Conservation (phyloP, 1,140 invertebrate genomes). For the Drosophila ananassae region DNA sequence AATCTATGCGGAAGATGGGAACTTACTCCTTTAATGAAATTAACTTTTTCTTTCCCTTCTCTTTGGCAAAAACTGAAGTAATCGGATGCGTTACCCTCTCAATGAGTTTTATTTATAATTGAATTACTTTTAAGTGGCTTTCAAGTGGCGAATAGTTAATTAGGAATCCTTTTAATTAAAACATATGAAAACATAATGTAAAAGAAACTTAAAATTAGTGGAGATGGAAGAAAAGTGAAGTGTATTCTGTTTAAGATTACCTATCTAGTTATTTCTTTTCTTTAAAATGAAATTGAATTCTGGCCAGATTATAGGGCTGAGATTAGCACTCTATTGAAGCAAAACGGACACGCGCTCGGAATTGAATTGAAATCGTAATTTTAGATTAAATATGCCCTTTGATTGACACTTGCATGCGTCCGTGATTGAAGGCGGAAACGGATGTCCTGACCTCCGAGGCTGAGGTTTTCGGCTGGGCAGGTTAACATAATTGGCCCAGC, state of each 20-base stretch:
- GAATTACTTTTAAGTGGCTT: slow-evolving; percentile 69
- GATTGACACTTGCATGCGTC: slow-evolving; percentile 63
- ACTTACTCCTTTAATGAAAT: slow-evolving; percentile 51
- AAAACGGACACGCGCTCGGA: slow-evolving; percentile 26
- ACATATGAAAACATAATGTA: slow-evolving; percentile 36
- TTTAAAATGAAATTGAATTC: not conserved
- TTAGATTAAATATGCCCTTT: slow-evolving; percentile 61
- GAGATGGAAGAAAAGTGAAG: not conserved
- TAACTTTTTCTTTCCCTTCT: slow-evolving; percentile 46
- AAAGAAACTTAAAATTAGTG: not conserved
- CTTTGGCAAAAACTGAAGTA: slow-evolving; percentile 51
- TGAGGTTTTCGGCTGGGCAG: slow-evolving; percentile 31
- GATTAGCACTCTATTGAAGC: slow-evolving; percentile 23
- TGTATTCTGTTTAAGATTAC: not conserved
- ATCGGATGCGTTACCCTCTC: slow-evolving; percentile 49
- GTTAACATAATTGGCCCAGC: slow-evolving; percentile 53
- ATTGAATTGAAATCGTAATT: slow-evolving; percentile 32
- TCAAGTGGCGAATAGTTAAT: slow-evolving; percentile 50
- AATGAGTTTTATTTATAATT: slow-evolving; percentile 70
- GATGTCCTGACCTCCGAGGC: slow-evolving; percentile 55
- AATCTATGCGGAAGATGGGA: slow-evolving; percentile 10
- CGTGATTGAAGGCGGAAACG: slow-evolving; percentile 60
- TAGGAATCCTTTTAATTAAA: slow-evolving; percentile 46
- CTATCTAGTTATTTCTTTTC: not conserved
- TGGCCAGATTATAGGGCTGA: not conserved